These are phyloP conservation scores for Campoplex nolae DNA, from an alignment of 2,888 invertebrate genomes.

Conservation along the genomic window DNA sequence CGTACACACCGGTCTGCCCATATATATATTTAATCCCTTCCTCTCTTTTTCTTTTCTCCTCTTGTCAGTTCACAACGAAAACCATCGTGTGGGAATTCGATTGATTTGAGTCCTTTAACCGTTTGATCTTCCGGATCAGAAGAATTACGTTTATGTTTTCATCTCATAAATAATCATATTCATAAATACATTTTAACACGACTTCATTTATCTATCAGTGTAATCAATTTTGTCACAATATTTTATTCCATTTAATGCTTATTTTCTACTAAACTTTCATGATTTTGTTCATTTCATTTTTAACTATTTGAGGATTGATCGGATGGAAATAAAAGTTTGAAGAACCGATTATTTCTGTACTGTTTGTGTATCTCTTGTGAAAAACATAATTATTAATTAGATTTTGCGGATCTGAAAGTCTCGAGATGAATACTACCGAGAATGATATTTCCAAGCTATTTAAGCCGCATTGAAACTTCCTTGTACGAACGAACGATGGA, in stretches of 20 bases:
- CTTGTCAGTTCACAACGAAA: slow-evolving; percentile 30
- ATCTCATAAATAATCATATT: not conserved
- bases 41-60: slow-evolving; percentile 23
- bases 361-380: not conserved
- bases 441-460: slow-evolving; percentile 44
- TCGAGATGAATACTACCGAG: not conserved
- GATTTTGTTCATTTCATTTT: too few relatives aligned
- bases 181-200: not conserved
- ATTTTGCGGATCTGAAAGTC: slow-evolving; percentile 15
- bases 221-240: not conserved
- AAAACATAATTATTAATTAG: slow-evolving; percentile 51
- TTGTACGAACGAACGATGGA: slow-evolving; percentile 35
- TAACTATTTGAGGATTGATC: too few relatives aligned
- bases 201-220: not conserved
- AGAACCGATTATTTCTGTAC: too few relatives aligned
- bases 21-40: slow-evolving; percentile 13
- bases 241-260: too few relatives aligned
- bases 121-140: slow-evolving; percentile 37
- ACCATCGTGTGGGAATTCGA: slow-evolving; percentile 56
- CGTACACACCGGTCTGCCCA: slow-evolving; percentile 9
- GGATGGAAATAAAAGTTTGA: too few relatives aligned
- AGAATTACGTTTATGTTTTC: slow-evolving; percentile 30
- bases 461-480: slow-evolving; percentile 47
- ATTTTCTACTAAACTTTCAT: too few relatives aligned
- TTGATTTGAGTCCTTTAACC: slow-evolving; percentile 50